A percentile compares a stretch with the other conserved stretches of the same genome.
Conservation (phyloP, 2,888 invertebrate genomes). For the Noctuana brunneofusca region DNA sequence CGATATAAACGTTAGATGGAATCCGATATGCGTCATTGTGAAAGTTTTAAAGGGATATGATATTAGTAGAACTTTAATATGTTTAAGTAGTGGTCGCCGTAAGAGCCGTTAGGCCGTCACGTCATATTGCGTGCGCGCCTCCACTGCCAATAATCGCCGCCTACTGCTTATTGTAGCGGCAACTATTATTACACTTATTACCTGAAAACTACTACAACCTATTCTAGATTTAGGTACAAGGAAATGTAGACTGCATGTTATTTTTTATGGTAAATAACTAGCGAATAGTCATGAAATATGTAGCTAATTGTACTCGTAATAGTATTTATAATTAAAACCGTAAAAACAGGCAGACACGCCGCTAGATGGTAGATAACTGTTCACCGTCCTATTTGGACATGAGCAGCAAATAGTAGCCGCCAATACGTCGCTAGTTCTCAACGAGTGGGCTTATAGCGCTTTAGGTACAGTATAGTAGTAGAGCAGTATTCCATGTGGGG, state of each 20-base stretch:
- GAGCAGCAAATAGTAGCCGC: too few species aligned
- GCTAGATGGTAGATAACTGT: too few species aligned
- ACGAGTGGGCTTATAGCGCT: too few species aligned
- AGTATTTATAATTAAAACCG: too few species aligned
- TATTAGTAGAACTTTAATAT: constrained; percentile 52
- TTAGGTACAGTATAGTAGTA: too few species aligned
- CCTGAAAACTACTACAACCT: not conserved
- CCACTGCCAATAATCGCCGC: constrained; percentile 65
- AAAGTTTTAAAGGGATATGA: constrained; percentile 37
- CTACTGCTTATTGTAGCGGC: constrained; percentile 52
- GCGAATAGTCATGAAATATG: not conserved
- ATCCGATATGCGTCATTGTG: constrained; percentile 12
- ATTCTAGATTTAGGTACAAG: constrained; percentile 6
- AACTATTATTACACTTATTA: constrained; percentile 17
- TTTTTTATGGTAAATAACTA: not conserved
- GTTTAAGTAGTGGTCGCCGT: constrained; percentile 57
- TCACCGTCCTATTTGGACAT: too few species aligned
- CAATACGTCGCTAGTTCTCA: too few species aligned
- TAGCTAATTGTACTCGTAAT: not conserved
- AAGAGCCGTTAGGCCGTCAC: constrained; percentile 57
- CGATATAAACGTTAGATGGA: constrained; percentile 11
- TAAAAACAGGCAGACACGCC: too few species aligned
- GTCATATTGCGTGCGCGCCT: constrained; percentile 66
- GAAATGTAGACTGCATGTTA: not conserved
- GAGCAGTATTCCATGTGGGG: too few species aligned